Evolutionary conservation across 2,888 invertebrate genomes (phyloP).

Genomic region (Rhabditoides inermis): DNA sequence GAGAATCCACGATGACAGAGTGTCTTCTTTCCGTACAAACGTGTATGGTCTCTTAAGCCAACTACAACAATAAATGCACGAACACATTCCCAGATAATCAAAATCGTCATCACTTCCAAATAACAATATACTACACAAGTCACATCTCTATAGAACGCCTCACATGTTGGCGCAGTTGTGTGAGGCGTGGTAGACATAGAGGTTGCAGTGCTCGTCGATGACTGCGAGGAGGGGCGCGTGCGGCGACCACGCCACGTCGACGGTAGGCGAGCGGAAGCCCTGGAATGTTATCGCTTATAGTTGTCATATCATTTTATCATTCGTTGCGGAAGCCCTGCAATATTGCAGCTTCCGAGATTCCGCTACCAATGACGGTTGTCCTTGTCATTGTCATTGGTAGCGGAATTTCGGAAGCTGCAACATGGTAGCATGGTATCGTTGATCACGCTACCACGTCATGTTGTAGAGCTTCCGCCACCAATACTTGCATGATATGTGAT

Average conservation of each 20-base stretch:
- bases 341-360: background rate
- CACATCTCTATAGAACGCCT: background rate
- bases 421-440: no score
- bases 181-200: conserved; percentile 38
- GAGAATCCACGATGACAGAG: no score
- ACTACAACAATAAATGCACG: background rate
- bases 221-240: conserved; percentile 40
- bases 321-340: background rate
- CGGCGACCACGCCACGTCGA: conserved; percentile 41
- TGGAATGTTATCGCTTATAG: conserved; percentile 7
- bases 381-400: no score
- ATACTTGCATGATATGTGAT: no score
- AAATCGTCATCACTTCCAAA: no score
- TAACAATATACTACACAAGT: no score
- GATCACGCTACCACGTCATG: no score
- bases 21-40: background rate
- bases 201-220: conserved; percentile 32
- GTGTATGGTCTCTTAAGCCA: background rate
- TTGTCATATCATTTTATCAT: no score
- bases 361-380: background rate
- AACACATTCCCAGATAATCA: background rate
- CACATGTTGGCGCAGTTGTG: conserved; percentile 17
- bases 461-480: no score
- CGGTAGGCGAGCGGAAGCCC: conserved; percentile 29
- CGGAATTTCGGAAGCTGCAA: background rate